Evolutionary conservation across 2,113 vertebrate genomes (phyloP).

Genomic region (Notothenia coriiceps): DNA sequence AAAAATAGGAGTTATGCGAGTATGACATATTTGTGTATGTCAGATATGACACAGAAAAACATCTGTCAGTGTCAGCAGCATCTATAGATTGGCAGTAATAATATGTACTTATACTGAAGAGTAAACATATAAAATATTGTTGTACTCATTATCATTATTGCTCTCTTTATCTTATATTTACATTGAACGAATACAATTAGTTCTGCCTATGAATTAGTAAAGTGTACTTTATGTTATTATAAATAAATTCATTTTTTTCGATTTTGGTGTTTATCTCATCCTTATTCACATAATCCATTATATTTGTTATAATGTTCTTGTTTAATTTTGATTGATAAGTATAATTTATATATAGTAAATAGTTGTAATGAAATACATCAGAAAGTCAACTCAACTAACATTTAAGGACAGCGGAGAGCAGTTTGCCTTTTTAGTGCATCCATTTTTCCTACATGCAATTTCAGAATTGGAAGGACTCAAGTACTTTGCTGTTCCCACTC

Average conservation of each 20-base stretch:
- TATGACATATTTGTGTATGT: background rate
- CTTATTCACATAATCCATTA: background rate
- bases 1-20: background rate
- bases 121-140: constrained; percentile 4
- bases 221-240: constrained; percentile 34
- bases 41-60: background rate
- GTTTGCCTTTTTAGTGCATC: background rate
- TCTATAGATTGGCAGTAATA: constrained; percentile 8
- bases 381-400: constrained; percentile 2
- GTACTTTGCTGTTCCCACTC: background rate
- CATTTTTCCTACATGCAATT: constrained; percentile 36
- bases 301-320: background rate
- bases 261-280: background rate
- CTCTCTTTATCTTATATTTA: constrained; percentile 12
- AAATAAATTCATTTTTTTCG: constrained; percentile 53
- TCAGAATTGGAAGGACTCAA: background rate
- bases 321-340: background rate
- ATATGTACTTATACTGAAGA: background rate
- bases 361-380: background rate
- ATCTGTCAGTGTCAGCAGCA: background rate
- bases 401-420: constrained; percentile 5
- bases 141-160: constrained; percentile 14
- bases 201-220: constrained; percentile 26
- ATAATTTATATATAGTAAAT: too few relatives aligned
- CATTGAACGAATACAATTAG: background rate